phyloP scores from a whole-genome alignment of 2,113 vertebrate genomes.

The Fulmarus glacialis region DNA sequence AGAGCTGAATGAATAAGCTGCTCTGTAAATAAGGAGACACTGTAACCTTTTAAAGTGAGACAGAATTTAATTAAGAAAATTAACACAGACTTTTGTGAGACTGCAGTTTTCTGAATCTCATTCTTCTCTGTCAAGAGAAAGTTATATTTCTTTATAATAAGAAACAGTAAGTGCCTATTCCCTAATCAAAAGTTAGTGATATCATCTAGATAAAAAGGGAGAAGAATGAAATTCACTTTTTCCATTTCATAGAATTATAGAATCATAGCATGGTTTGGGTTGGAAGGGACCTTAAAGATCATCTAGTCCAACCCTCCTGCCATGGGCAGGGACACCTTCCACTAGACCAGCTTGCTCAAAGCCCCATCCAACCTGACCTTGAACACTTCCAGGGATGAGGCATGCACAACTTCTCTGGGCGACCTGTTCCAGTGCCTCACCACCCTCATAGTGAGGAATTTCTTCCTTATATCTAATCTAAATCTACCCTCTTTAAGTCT shows the following conservation, averaged over 20 bases:
- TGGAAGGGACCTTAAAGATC: not conserved
- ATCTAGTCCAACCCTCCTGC: too few relatives aligned
- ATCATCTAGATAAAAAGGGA: not conserved
- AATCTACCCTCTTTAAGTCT: not conserved
- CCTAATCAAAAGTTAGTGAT: not conserved
- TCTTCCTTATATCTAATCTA: not conserved
- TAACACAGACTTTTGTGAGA: conserved; percentile 31
- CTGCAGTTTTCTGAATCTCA: not conserved
- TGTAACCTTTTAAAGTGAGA: conserved; percentile 43
- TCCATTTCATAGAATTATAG: not conserved
- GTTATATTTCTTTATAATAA: not conserved
- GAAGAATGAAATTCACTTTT: not conserved
- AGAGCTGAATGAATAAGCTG: conserved; percentile 40
- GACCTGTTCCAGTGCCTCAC: not conserved
- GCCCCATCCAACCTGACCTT: not conserved
- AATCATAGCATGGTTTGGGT: not conserved
- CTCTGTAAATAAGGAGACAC: conserved; percentile 56
- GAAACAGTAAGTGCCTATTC: not conserved
- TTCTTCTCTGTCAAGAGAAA: not conserved
- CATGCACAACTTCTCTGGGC: not conserved
- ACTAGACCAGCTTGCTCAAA: not conserved
- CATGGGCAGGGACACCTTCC: not conserved
- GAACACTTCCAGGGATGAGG: not conserved
- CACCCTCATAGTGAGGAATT: not conserved
- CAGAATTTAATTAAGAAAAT: conserved; percentile 58